Conservation (phyloP, 2,113 vertebrate species). For the Tyrannus savana region DNA sequence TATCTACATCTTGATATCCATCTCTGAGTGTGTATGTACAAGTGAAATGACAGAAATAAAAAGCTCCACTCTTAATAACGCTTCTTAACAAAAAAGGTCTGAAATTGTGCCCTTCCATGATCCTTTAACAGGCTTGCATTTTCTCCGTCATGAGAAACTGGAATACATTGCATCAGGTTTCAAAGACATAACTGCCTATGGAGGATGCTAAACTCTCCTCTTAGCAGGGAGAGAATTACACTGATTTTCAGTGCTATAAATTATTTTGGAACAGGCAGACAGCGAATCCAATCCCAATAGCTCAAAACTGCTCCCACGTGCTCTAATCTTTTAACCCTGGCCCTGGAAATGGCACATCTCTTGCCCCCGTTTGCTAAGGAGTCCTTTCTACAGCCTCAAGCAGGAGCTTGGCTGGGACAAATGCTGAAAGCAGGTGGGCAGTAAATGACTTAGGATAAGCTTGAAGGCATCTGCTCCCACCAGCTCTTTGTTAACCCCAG, state of each 20-base stretch:
- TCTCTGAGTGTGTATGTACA: not conserved
- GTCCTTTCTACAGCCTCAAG: not conserved
- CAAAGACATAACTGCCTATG: not conserved
- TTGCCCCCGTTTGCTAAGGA: not conserved
- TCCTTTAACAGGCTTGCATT: not conserved
- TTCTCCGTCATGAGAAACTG: not conserved
- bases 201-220: not conserved
- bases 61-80: not conserved
- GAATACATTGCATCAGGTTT: not conserved
- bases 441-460: not conserved
- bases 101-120: not conserved
- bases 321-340: not conserved
- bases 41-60: not conserved
- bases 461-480: not conserved
- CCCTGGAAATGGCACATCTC: not conserved
- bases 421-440: not conserved
- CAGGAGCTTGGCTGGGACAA: not conserved
- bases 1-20: not conserved
- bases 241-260: not conserved
- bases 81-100: not conserved
- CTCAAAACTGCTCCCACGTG: not conserved
- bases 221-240: not conserved
- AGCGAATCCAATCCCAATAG: not conserved
- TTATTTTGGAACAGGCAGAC: not conserved
- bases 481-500: not conserved